phyloP scores from a whole-genome alignment of 2,797 vertebrate genomes.

The Octomys mimax region DNA sequence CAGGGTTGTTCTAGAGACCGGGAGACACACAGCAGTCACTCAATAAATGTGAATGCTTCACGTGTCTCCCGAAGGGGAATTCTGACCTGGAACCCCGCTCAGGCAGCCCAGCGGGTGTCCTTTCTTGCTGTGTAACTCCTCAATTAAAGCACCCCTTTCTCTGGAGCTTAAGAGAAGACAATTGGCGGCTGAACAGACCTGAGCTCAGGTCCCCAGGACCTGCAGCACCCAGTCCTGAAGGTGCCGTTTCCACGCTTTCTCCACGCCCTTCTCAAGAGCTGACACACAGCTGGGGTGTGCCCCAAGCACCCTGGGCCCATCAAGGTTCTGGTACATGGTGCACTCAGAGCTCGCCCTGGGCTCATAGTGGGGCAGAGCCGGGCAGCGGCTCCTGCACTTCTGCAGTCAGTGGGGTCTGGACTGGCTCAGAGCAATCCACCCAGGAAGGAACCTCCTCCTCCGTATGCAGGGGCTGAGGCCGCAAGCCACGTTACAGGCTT shows the following conservation, averaged over 20 bases:
- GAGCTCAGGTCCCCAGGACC: constrained; percentile 62
- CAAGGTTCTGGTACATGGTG: constrained; percentile 63
- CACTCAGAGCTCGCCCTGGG: constrained; percentile 63
- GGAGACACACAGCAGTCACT: background rate
- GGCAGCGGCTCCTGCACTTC: constrained; percentile 68
- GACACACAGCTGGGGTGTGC: constrained; percentile 72
- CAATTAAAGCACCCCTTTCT: constrained; percentile 78
- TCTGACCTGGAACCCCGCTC: background rate
- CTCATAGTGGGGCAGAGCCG: constrained; percentile 81
- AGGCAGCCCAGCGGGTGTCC: background rate
- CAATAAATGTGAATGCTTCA: background rate
- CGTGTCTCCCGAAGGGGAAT: background rate
- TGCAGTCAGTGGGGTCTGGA: constrained; percentile 56
- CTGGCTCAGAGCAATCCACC: too few relatives aligned
- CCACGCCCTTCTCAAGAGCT: background rate
- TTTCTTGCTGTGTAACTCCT: constrained; percentile 60
- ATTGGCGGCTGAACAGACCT: constrained; percentile 74
- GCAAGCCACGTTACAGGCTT: too few relatives aligned
- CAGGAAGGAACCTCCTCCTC: too few relatives aligned
- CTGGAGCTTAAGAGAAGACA: constrained; percentile 66
- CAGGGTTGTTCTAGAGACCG: background rate
- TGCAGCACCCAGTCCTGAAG: constrained; percentile 64
- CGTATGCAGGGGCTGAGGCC: too few relatives aligned
- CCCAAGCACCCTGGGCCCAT: constrained; percentile 65
- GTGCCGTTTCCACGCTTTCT: background rate